Conservation (phyloP, 1,140 invertebrate genomes). For the Bombus pyrosoma region DNA sequence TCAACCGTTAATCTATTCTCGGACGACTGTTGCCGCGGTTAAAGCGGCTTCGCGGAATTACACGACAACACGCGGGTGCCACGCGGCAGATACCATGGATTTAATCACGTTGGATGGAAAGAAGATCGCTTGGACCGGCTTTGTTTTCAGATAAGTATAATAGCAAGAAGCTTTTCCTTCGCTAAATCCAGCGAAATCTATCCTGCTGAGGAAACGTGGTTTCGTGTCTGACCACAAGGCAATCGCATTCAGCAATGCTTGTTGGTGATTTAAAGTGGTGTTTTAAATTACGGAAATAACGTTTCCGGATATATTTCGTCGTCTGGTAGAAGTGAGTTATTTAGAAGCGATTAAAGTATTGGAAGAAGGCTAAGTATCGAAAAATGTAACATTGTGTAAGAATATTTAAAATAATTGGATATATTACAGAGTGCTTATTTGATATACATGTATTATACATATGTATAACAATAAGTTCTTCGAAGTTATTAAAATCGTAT, state of each 20-base stretch:
- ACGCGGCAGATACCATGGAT: not conserved
- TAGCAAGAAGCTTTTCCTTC: not conserved
- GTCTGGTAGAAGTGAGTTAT: too few species aligned
- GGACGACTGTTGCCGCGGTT: slow-evolving; percentile 4
- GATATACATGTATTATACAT: too few species aligned
- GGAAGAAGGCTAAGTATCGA: too few species aligned
- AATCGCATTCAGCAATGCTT: too few species aligned
- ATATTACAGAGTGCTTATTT: too few species aligned
- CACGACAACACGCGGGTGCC: not conserved
- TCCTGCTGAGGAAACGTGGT: not conserved
- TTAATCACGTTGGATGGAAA: not conserved
- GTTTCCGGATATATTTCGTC: too few species aligned
- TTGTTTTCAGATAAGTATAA: not conserved
- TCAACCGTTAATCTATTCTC: slow-evolving; percentile 9
- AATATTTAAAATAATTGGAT: too few species aligned
- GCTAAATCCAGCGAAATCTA: not conserved
- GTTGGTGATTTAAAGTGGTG: not conserved
- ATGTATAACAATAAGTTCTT: too few species aligned
- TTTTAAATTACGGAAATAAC: too few species aligned
- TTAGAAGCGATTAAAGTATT: too few species aligned
- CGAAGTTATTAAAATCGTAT: too few species aligned
- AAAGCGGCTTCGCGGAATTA: slow-evolving; percentile 5
- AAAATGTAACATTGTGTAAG: too few species aligned
- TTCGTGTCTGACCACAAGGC: not conserved
- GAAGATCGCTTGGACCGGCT: not conserved